Evolutionary conservation across 1,140 invertebrate species (phyloP).

Genomic region (Gyrodactylus bullatarudis): DNA sequence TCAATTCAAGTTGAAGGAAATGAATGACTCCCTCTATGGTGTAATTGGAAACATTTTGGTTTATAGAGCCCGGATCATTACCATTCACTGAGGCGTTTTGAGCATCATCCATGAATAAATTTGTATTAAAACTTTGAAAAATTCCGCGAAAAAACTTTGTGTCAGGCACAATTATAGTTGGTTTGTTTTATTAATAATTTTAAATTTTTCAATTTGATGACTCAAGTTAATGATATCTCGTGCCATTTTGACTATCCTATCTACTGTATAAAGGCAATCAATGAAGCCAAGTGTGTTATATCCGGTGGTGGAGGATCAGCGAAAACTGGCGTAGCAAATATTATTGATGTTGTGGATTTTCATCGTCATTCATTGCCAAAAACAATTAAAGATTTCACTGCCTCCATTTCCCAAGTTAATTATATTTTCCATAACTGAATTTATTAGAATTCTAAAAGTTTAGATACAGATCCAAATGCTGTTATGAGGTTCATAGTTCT

Average conservation of each 20-base stretch:
- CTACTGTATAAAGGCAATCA: not conserved
- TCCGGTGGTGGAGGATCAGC: not conserved
- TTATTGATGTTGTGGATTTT: not conserved
- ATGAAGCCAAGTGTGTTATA: not conserved
- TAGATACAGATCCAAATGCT: not conserved
- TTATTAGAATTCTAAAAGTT: not conserved
- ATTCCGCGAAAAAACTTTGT: not conserved
- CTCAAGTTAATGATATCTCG: not conserved
- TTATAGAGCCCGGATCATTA: not conserved
- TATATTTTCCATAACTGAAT: not conserved
- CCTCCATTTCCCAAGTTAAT: not conserved
- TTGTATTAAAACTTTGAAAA: not conserved
- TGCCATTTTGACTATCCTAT: not conserved
- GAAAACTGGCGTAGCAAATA: not conserved
- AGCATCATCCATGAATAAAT: not conserved
- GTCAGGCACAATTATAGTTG: not conserved
- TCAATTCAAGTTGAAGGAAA: constrained; percentile 1
- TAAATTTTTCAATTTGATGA: not conserved
- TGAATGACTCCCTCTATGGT: not conserved
- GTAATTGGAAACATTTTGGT: not conserved
- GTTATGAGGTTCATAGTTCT: not conserved
- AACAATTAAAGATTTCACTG: not conserved
- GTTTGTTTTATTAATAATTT: not conserved
- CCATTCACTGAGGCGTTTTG: not conserved
- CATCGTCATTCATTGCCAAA: not conserved